These are phyloP conservation scores for Chrysemys picta DNA, from an alignment of 2,113 vertebrate species.

Conservation along the genomic window DNA sequence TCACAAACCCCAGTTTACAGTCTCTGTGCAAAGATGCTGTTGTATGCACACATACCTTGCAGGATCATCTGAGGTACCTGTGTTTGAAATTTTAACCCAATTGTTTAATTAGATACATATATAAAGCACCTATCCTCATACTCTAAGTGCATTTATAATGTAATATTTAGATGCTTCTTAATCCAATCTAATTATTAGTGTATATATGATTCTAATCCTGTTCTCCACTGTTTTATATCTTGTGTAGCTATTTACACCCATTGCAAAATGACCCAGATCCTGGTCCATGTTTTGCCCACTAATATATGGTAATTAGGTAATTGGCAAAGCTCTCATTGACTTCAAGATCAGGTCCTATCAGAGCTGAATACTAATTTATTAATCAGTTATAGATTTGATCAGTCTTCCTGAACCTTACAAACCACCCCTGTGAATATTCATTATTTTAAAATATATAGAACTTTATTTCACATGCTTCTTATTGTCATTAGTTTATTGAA, in stretches of 20 bases:
- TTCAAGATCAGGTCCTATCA: not conserved
- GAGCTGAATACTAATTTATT: not conserved
- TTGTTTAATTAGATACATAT: not conserved
- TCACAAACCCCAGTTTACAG: not conserved
- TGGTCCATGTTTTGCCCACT: not conserved
- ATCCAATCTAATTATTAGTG: not conserved
- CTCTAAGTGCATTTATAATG: not conserved
- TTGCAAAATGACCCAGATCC: not conserved
- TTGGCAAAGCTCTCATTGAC: not conserved
- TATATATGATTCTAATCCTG: not conserved
- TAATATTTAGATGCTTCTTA: not conserved
- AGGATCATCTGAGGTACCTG: not conserved
- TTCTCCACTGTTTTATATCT: not conserved
- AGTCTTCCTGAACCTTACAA: not conserved
- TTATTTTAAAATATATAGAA: not conserved
- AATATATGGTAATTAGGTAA: not conserved
- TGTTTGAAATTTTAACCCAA: not conserved
- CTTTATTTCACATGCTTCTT: conserved; percentile 24
- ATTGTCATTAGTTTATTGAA: conserved; percentile 28
- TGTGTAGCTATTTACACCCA: not conserved
- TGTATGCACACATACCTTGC: not conserved
- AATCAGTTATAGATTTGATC: not conserved
- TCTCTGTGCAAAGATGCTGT: not conserved
- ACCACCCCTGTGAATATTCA: not conserved
- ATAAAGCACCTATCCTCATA: not conserved